These are phyloP conservation scores for Cyanistes caeruleus DNA, from an alignment of 2,113 vertebrate species.

Conservation along the genomic window DNA sequence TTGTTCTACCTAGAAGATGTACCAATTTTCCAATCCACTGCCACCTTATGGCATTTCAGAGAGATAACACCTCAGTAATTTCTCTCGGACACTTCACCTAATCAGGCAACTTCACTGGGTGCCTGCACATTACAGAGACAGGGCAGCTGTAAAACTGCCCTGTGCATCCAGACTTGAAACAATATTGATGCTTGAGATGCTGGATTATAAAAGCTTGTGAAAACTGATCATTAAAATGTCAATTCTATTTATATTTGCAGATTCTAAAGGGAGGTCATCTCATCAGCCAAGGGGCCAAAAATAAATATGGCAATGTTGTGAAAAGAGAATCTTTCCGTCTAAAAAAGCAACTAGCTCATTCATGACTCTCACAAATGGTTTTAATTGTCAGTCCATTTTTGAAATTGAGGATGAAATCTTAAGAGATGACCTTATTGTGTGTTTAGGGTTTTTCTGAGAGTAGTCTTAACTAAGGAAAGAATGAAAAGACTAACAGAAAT, in stretches of 20 bases:
- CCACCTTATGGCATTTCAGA: slow-evolving; percentile 58
- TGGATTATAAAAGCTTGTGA: background rate
- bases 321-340: slow-evolving; percentile 28
- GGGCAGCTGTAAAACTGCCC: background rate
- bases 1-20: background rate
- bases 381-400: background rate
- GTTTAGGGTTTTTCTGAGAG: background rate
- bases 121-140: background rate
- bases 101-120: background rate
- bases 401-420: slow-evolving; percentile 11
- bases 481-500: background rate
- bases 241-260: slow-evolving; percentile 34
- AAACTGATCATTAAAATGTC: background rate
- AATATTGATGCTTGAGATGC: background rate
- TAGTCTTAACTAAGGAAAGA: background rate
- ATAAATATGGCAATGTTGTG: slow-evolving; percentile 6
- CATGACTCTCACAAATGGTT: background rate
- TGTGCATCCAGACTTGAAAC: background rate
- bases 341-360: slow-evolving; percentile 16
- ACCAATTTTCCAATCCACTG: slow-evolving; percentile 46
- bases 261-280: slow-evolving; percentile 24
- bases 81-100: accelerated
- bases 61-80: slow-evolving; percentile 35
- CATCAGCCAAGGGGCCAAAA: slow-evolving; percentile 1
- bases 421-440: background rate